phyloP scores from a whole-genome alignment of 1,140 invertebrate genomes.

The Tetraneura akinire region DNA sequence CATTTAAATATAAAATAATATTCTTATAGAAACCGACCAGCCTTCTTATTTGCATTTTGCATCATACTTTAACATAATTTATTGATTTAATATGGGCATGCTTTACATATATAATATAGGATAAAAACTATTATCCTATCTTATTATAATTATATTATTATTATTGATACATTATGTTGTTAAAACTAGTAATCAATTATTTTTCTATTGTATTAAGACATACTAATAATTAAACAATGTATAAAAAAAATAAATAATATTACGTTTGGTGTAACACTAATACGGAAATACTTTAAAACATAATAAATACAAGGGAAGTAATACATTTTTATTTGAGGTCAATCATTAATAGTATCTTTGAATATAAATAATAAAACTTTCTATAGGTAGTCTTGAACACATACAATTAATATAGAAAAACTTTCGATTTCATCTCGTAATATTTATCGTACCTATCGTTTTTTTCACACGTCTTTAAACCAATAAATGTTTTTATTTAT shows the following conservation, averaged over 20 bases:
- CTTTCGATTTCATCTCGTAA: neutral
- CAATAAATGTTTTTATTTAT: neutral
- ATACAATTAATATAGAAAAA: neutral
- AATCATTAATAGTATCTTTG: neutral
- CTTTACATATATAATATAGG: neutral
- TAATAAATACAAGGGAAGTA: neutral
- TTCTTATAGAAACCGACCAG: constrained; percentile 19
- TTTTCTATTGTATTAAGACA: too few relatives aligned
- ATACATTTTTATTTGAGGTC: neutral
- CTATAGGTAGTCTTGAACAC: neutral
- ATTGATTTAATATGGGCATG: neutral
- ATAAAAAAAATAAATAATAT: neutral
- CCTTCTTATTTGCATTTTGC: constrained; percentile 17
- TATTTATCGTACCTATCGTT: too few relatives aligned
- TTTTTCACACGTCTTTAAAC: neutral
- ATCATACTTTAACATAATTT: constrained; percentile 7
- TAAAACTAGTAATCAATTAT: neutral
- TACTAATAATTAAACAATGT: neutral
- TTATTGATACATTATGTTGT: neutral
- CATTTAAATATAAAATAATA: constrained; percentile 27
- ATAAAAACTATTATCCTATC: too few relatives aligned
- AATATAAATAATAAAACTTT: neutral
- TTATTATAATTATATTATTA: too few relatives aligned
- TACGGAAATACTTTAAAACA: neutral
- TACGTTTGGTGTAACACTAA: neutral